Evolutionary conservation across 92 coral and sea anemone species (phyloP), one percentile per base, ranked within the genome.

Genomic region (Porites lobata): DNA sequence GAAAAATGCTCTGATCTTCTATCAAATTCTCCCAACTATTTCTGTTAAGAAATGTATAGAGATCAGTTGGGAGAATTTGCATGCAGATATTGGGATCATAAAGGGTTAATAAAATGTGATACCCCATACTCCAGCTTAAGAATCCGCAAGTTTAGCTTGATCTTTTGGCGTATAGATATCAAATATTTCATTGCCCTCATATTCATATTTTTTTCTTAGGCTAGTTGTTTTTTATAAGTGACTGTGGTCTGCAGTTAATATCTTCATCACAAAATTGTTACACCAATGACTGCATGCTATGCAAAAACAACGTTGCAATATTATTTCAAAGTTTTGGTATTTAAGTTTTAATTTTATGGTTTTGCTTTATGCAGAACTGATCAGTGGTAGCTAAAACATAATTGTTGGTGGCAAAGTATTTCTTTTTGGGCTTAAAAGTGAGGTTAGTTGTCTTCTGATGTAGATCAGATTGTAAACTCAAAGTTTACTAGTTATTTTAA

Each of bases 391-490:
- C 6, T 38, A 38, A 38, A 38, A 38, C 47, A 75, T 75, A 38
- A 64, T 15, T 58, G 32, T 21, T 78, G 82, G 66, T 64, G n/a
- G 47, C 47, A 38, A 20, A 29, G 56, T 68, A 11, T 82, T 54
- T 50, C 22, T 13, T 43, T 59, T 65, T 17, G 26, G 61, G 72
- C 38, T 11, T 69, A 13, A 21, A 64, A 69, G 69, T 69, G 69
- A 7, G 17, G 59, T 65, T 29, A 29, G 54, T 54, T 29, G 7
- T 80, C 14, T 51, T 80, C 21, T 51, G 52, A 22, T 50, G 73
- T 88, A 80, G 84, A 58, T 76, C 83, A 51, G 84, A 76, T 61
- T 69, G 84, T 83, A 58, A 83, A 83, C 89, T 85, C 19, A 69
- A 80, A 65, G 79, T 78, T 89, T 69, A 58, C 86, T 38, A 82